phyloP scores from a whole-genome alignment of 2,888 invertebrate genomes.

The Chydorus sphaericus region DNA sequence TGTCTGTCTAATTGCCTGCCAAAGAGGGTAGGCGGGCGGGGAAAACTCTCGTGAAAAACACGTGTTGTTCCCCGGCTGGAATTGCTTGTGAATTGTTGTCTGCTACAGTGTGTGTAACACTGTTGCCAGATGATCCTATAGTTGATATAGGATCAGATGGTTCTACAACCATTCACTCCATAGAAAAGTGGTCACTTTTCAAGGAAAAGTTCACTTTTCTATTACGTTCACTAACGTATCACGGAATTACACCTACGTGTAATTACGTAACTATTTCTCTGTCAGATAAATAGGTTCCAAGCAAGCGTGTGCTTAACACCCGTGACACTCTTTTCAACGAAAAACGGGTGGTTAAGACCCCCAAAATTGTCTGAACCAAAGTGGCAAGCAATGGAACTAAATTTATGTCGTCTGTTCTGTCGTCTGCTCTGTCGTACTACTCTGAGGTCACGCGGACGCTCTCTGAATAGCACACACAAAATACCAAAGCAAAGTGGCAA shows the following conservation, averaged over 20 bases:
- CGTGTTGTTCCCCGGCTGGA: too few relatives aligned
- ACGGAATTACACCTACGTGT: neutral
- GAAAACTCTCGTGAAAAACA: too few relatives aligned
- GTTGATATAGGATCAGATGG: too few relatives aligned
- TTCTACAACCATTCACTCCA: too few relatives aligned
- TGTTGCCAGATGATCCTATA: too few relatives aligned
- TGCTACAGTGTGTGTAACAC: too few relatives aligned
- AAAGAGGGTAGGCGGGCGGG: too few relatives aligned
- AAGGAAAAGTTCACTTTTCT: neutral
- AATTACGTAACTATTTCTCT: slow-evolving; percentile 1
- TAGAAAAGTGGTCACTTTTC: neutral
- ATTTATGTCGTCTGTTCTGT: neutral
- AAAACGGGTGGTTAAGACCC: neutral
- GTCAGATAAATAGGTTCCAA: neutral
- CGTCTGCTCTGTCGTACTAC: neutral
- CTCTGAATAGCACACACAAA: too few relatives aligned
- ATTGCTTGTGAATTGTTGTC: too few relatives aligned
- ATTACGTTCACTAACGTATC: neutral
- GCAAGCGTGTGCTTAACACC: neutral
- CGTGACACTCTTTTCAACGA: neutral
- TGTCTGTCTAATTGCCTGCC: too few relatives aligned
- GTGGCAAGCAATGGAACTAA: slow-evolving; percentile 5
- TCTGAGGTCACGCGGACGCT: neutral
- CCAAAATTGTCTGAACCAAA: neutral
- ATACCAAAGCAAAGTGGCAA: neutral